These are phyloP conservation scores for Apogon hyalosoma DNA, from an alignment of 2,797 vertebrate genomes.

Conservation along the genomic window DNA sequence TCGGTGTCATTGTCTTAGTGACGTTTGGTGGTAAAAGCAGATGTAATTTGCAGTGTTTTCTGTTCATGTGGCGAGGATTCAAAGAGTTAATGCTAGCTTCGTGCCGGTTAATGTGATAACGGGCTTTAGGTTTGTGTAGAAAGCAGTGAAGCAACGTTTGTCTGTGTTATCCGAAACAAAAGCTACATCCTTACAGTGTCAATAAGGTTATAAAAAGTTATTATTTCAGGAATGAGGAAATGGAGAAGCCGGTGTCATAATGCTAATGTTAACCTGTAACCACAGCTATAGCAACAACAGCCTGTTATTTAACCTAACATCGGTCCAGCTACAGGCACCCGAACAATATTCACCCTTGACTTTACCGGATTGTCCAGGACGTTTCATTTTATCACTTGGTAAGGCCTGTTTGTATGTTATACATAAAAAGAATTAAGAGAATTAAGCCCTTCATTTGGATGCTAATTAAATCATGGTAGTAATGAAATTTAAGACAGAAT, in stretches of 20 bases:
- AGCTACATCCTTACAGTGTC: background rate
- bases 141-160: background rate
- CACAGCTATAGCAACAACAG: background rate
- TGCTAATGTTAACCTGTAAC: background rate
- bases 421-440: background rate
- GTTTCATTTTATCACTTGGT: background rate
- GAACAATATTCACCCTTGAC: background rate
- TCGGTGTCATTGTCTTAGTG: background rate
- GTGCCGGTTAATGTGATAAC: background rate
- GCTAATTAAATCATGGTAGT: too few relatives aligned
- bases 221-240: background rate
- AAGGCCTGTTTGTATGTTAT: background rate
- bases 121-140: conserved; percentile 4
- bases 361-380: background rate
- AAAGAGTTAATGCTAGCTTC: conserved; percentile 21
- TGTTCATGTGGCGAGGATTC: background rate
- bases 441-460: background rate
- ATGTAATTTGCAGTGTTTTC: background rate
- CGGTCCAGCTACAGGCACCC: background rate
- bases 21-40: background rate
- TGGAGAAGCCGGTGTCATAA: background rate
- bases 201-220: background rate
- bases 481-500: too few relatives aligned
- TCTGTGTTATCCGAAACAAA: background rate
- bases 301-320: background rate